phyloP scores from a whole-genome alignment of 37 sponge, comb jelly and placozoan genomes.

The Diacarnus erythraeanus region DNA sequence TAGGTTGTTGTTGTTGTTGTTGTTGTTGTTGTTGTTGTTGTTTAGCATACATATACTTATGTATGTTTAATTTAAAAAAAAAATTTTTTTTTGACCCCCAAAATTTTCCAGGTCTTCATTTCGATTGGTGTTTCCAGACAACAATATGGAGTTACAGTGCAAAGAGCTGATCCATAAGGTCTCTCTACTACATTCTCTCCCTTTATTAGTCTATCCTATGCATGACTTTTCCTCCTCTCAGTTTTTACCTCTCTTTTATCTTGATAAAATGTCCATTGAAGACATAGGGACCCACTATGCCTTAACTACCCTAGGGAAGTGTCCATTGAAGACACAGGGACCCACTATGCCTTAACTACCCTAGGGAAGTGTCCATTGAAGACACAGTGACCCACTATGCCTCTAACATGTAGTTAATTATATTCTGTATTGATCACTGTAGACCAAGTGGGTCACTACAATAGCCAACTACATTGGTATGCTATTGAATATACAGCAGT shows the following conservation, averaged over 20 bases:
- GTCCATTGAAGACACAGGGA: too few species aligned
- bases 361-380: too few species aligned
- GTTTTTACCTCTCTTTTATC: not conserved
- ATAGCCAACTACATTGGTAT: constrained; percentile 40
- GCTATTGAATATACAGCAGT: constrained; percentile 18
- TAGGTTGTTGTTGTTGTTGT: too few species aligned
- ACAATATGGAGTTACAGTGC: constrained; percentile 43
- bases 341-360: too few species aligned
- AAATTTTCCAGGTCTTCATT: constrained; percentile 26
- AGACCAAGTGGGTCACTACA: constrained; percentile 58
- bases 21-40: too few species aligned
- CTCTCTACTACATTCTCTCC: not conserved
- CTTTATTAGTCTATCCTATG: not conserved
- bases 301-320: too few species aligned
- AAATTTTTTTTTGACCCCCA: not conserved
- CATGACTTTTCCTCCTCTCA: not conserved
- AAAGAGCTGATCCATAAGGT: constrained; percentile 51
- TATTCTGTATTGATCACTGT: not conserved
- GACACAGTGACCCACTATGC: too few species aligned
- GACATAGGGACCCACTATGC: too few species aligned
- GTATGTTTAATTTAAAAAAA: too few species aligned
- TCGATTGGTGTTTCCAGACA: constrained; percentile 41
- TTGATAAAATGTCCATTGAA: not conserved
- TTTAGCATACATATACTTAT: too few species aligned
- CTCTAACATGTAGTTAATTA: too few species aligned